Evolutionary conservation across 2,113 vertebrate genomes (phyloP), one percentile per base, ranked within the genome.

Genomic region (Chaetodon trifascialis): DNA sequence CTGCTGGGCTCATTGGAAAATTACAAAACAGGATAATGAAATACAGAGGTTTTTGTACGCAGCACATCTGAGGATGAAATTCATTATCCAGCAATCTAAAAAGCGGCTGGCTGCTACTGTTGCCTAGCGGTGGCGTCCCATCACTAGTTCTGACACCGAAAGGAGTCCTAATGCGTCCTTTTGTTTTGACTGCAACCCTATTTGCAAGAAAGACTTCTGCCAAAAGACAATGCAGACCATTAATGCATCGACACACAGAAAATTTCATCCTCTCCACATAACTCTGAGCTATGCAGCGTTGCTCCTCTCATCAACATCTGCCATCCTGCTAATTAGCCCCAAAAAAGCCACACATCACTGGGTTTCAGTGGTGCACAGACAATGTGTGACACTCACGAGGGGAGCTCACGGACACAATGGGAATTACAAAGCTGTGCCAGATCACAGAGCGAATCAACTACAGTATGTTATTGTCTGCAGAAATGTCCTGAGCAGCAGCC

Each of bases 301-400:
- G 79, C 71, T 84, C 52, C 65, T 70, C 88, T 89, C 90, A 87
- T 88, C 89, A 93, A 93, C 93, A 94, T 93, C 93, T 95, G 91
- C 85, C 88, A 87, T 89, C 58, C 74, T 76, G 80, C 87, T 95
- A 95, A 95, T 95, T 94, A 93, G 92, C 79, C 79, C 69, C 78
- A 62, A 74, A 92, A 90, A 88, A 89, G 88, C 85, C 87, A 94
- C 94, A 93, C 94, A 91, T 93, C 92, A 81, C 75, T 91, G 91
- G 86, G 88, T 84, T 91, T 87, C 88, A 90, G 91, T 12, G 60
- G 84, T 82, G 81, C 84, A 73, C 67, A 85, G 83, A 93, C 85
- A 90, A 86, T 66, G 85, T 81, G 73, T 79, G 87, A 85, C 92
- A 76, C 79, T 83, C 88, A 65, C 46, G 30, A 63, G 78, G 77